Evolutionary conservation across 2,888 invertebrate species (phyloP).

Genomic region (Clostera curtula): DNA sequence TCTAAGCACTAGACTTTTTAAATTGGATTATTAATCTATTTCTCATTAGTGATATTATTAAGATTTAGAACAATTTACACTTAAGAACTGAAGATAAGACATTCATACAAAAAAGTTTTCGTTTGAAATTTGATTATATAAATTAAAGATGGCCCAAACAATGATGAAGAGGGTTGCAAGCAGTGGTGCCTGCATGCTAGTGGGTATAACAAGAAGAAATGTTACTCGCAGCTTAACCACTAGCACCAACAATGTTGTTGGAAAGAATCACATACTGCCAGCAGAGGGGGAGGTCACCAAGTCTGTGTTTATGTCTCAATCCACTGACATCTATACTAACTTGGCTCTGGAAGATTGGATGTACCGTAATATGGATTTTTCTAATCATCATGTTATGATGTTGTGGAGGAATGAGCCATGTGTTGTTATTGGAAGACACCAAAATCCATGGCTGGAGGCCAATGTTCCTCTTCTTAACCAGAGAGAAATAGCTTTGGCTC

Average conservation of each 20-base stretch:
- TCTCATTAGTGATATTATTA: constrained; percentile 30
- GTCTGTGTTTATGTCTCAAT: constrained; percentile 94
- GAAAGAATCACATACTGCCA: constrained; percentile 42
- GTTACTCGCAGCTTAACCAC: constrained; percentile 48
- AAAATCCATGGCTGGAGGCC: constrained; percentile 97
- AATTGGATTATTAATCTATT: constrained; percentile 35
- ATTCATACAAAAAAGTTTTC: constrained; percentile 71
- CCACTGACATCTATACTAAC: constrained; percentile 92
- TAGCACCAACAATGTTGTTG: constrained; percentile 33
- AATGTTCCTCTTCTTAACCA: constrained; percentile 81
- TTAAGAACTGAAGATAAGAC: constrained; percentile 40
- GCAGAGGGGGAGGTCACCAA: constrained; percentile 78
- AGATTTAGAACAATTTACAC: constrained; percentile 39
- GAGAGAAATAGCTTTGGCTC: constrained; percentile 83
- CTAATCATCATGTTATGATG: constrained; percentile 87
- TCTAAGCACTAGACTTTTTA: constrained; percentile 40
- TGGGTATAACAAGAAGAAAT: constrained; percentile 53
- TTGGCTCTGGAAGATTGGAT: constrained; percentile 98
- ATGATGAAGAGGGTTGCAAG: constrained; percentile 59
- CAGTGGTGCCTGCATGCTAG: constrained; percentile 50
- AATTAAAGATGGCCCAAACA: constrained; percentile 59
- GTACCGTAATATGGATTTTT: constrained; percentile 89
- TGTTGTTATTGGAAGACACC: constrained; percentile 96
- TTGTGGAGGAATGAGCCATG: constrained; percentile 96
- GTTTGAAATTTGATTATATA: constrained; percentile 30